A percentile compares a stretch with the other conserved stretches of the same genome.
Evolutionary conservation across 2,113 vertebrate genomes (phyloP).

Genomic region (Ammodramus savannarum): DNA sequence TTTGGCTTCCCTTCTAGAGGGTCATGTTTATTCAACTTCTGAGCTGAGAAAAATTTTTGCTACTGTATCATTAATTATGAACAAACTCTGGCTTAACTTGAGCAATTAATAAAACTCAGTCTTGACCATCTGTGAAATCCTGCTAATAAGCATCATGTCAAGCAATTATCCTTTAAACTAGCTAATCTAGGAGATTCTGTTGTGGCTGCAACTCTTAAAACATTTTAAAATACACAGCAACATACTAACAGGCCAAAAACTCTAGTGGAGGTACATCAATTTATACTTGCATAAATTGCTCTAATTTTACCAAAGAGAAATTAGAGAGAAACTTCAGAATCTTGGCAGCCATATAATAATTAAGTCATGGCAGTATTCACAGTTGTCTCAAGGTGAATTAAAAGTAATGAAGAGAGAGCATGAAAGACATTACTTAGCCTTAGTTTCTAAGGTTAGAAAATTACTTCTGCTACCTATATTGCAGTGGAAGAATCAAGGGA

Average conservation of each 20-base stretch:
- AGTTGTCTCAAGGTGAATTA: neutral
- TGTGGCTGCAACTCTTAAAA: slow-evolving; percentile 9
- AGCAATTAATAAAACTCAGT: slow-evolving; percentile 62
- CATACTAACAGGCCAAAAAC: neutral
- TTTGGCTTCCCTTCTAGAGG: slow-evolving; percentile 47
- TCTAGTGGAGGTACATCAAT: neutral
- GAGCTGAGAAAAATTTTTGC: slow-evolving; percentile 54
- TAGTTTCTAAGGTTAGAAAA: neutral
- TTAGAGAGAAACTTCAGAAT: neutral
- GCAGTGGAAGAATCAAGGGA: neutral
- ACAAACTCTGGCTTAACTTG: slow-evolving; percentile 56
- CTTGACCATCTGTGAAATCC: slow-evolving; percentile 66
- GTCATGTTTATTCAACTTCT: slow-evolving; percentile 66
- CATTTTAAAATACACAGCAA: slow-evolving; percentile 36
- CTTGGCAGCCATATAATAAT: neutral
- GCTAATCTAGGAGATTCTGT: slow-evolving; percentile 25
- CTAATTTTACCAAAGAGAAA: neutral
- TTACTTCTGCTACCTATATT: neutral
- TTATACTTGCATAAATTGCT: neutral
- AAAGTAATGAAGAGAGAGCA: neutral
- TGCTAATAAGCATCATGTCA: slow-evolving; percentile 37
- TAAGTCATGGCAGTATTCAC: neutral
- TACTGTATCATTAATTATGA: slow-evolving; percentile 62
- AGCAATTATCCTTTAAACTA: slow-evolving; percentile 19
- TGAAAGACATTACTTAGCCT: neutral